Conservation (phyloP, 2,797 vertebrate species). For the Mus caroli region DNA sequence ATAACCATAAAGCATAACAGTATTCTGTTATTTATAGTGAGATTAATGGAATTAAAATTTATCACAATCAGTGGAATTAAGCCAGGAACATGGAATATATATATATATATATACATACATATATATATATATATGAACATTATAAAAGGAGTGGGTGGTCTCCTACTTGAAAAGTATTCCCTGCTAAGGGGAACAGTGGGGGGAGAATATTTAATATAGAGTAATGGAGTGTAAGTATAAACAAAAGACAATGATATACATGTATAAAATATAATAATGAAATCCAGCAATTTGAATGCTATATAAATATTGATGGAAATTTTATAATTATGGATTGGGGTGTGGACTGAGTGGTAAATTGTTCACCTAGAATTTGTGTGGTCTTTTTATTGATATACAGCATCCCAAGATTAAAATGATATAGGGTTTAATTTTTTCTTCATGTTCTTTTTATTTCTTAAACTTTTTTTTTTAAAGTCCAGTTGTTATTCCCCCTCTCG, state of each 20-base stretch:
- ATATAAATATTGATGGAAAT: background rate
- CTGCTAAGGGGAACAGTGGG: background rate
- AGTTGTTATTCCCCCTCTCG: too few species aligned
- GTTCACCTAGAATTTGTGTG: background rate
- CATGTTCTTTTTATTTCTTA: background rate
- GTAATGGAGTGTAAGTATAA: background rate
- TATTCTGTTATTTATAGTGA: background rate
- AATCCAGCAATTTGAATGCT: background rate
- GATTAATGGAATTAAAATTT: background rate
- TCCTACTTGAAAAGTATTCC: too few species aligned
- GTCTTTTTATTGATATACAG: background rate
- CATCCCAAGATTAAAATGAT: background rate
- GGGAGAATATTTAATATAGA: too few species aligned
- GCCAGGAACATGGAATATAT: background rate
- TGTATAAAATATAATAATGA: background rate
- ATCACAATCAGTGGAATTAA: background rate
- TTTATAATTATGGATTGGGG: background rate
- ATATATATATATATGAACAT: background rate
- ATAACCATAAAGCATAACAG: background rate
- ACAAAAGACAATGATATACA: background rate
- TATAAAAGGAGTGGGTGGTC: background rate
- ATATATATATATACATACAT: too few species aligned
- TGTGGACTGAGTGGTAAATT: background rate
- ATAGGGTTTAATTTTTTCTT: background rate
- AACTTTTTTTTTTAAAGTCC: background rate